phyloP scores from a whole-genome alignment of 2,888 invertebrate genomes.

The Zygogramma bicolorata region DNA sequence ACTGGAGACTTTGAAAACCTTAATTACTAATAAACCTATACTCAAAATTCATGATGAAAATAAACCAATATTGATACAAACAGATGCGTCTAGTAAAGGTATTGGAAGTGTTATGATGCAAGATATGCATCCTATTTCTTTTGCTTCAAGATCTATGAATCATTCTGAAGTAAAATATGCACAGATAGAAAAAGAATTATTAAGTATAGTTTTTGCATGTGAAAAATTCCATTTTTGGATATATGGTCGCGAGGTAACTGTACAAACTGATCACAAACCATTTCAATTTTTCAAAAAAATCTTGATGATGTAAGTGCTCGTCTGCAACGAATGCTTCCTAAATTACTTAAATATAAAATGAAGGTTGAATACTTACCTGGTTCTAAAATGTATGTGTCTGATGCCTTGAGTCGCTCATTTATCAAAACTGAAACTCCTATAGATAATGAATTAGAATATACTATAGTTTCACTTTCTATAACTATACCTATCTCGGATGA shows the following conservation, averaged over 20 bases:
- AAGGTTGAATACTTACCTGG: constrained; percentile 35
- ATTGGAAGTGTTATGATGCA: not conserved
- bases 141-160: not conserved
- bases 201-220: not conserved
- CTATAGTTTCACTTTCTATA: not conserved
- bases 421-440: not conserved
- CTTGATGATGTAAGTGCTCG: constrained; percentile 20
- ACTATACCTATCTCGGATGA: not conserved
- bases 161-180: not conserved
- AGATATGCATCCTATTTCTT: not conserved
- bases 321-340: constrained; percentile 34
- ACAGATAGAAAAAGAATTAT: not conserved
- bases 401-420: not conserved
- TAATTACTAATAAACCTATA: not conserved
- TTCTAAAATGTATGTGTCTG: constrained; percentile 17
- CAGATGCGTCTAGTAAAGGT: not conserved
- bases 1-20: too few relatives aligned
- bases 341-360: constrained; percentile 33
- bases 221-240: constrained; percentile 10
- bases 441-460: not conserved
- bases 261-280: constrained; percentile 46
- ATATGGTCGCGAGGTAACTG: constrained; percentile 20
- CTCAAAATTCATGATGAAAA: not conserved
- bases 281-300: constrained; percentile 32
- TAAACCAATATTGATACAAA: not conserved